Percentiles rank a stretch among this genome's conserved stretches.
These are phyloP conservation scores for Zalophus californianus DNA, from an alignment of 2,797 vertebrate species.

Conservation along the genomic window DNA sequence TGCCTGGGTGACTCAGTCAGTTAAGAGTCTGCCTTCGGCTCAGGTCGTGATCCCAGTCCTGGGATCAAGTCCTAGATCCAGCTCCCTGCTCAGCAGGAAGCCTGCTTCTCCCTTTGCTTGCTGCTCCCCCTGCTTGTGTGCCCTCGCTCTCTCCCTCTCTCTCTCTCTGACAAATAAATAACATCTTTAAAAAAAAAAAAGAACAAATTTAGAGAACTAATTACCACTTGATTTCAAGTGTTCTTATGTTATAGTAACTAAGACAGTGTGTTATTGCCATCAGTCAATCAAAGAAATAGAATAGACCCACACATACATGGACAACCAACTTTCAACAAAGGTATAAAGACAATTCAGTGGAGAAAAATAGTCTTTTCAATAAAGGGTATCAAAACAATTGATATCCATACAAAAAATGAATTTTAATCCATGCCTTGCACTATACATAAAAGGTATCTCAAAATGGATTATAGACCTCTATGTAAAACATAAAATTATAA, in stretches of 20 bases:
- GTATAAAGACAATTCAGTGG: not conserved
- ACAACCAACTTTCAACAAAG: not conserved
- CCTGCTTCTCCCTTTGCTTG: too few species aligned
- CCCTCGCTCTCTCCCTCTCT: too few species aligned
- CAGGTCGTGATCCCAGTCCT: too few species aligned
- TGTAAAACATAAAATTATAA: slow-evolving; percentile 48
- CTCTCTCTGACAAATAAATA: too few species aligned
- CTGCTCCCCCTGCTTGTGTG: too few species aligned
- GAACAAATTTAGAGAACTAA: slow-evolving; percentile 17
- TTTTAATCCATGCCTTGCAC: slow-evolving; percentile 16
- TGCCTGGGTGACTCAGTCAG: too few species aligned
- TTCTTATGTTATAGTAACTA: not conserved
- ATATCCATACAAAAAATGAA: not conserved
- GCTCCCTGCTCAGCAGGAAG: too few species aligned
- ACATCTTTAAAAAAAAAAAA: not conserved
- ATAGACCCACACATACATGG: not conserved
- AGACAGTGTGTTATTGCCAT: not conserved
- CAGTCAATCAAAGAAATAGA: not conserved
- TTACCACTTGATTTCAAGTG: not conserved
- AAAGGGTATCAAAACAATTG: not conserved
- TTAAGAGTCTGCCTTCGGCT: too few species aligned
- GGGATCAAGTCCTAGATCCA: too few species aligned
- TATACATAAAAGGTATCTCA: not conserved
- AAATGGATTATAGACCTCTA: slow-evolving; percentile 12
- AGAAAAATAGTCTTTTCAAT: slow-evolving; percentile 20